phyloP scores from a whole-genome alignment of 1,140 invertebrate genomes.

The Archivesica marissinica region DNA sequence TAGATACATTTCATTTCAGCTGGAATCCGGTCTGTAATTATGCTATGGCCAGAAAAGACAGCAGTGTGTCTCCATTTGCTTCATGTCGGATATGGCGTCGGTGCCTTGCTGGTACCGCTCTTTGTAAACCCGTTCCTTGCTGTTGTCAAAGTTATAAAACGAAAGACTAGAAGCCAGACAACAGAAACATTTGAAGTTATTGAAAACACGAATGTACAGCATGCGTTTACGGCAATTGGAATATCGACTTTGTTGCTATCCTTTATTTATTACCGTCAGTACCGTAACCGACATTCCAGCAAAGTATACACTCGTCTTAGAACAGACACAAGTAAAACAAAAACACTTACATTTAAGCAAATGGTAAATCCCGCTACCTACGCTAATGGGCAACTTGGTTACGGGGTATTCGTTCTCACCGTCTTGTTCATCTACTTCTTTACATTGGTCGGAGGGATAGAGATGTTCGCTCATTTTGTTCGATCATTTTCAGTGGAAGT shows the following conservation, averaged over 20 bases:
- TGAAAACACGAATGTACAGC: constrained; percentile 6
- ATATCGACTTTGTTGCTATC: neutral
- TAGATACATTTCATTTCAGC: constrained; percentile 27
- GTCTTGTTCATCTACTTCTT: constrained; percentile 33
- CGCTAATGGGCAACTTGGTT: constrained; percentile 35
- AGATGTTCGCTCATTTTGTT: constrained; percentile 40
- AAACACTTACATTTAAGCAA: constrained; percentile 27
- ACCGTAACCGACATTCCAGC: neutral
- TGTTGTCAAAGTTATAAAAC: neutral
- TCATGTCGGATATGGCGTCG: constrained; percentile 28
- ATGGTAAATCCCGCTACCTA: constrained; percentile 48
- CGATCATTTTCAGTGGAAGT: constrained; percentile 36
- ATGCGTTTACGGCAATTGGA: constrained; percentile 8
- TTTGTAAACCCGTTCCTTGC: constrained; percentile 41
- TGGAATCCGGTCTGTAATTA: constrained; percentile 32
- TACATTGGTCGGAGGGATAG: constrained; percentile 7
- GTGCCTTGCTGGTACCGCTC: constrained; percentile 18
- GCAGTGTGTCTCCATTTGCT: constrained; percentile 17
- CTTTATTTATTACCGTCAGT: neutral
- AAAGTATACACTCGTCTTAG: neutral
- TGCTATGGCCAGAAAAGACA: constrained; percentile 19
- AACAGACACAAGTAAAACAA: neutral
- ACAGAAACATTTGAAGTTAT: constrained; percentile 3
- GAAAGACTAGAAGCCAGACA: neutral
- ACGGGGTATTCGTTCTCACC: neutral